A percentile compares a stretch with the other conserved stretches of the same genome.
These are phyloP conservation scores for Discoglossus pictus DNA, from an alignment of 2,797 vertebrate genomes.

Conservation along the genomic window DNA sequence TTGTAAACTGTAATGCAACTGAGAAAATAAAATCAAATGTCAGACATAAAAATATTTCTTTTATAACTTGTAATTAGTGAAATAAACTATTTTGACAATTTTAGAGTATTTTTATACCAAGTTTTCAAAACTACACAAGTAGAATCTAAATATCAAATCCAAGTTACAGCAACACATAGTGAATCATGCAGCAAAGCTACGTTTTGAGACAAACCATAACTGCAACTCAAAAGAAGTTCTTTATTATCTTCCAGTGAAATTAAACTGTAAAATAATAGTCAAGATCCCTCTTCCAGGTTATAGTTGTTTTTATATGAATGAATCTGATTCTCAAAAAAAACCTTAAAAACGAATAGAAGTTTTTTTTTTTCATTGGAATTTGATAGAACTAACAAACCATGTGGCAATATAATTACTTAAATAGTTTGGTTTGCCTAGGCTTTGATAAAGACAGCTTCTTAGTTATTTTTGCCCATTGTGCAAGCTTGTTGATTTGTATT, in stretches of 20 bases:
- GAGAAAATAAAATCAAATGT: not conserved
- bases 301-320: conserved; percentile 26
- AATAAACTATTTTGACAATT: not conserved
- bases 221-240: not conserved
- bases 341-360: not conserved
- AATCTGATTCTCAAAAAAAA: conserved; percentile 10
- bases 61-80: not conserved
- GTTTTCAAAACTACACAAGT: not conserved
- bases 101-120: not conserved
- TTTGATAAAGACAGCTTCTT: no score
- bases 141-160: conserved; percentile 1
- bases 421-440: no score
- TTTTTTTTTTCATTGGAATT: not conserved
- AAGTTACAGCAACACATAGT: conserved; percentile 1
- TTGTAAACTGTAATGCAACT: not conserved
- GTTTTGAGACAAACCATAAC: not conserved
- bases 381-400: no score
- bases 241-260: conserved; percentile 14
- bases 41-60: conserved; percentile 9
- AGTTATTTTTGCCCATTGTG: no score
- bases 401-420: no score
- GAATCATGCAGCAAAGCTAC: conserved; percentile 1
- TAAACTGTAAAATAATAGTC: conserved; percentile 12
- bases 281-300: conserved; percentile 28
- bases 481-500: no score